Evolutionary conservation across 2,797 vertebrate species (phyloP).

Genomic region (Carcharodon carcharias): DNA sequence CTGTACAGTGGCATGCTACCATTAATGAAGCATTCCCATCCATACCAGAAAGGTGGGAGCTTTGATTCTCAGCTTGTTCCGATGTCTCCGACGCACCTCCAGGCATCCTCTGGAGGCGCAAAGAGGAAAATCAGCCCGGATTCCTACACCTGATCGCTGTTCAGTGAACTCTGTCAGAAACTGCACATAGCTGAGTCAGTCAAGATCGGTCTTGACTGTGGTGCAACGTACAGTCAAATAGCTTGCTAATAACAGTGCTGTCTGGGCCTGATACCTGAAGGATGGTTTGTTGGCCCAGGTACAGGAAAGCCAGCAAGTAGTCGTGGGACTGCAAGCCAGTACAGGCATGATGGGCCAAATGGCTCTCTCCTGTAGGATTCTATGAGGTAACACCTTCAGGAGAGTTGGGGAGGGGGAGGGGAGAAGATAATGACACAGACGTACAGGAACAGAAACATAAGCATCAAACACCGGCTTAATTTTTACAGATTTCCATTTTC

Average conservation of each 20-base stretch:
- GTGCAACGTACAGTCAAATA: background rate
- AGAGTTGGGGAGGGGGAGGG: background rate
- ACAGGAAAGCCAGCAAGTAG: background rate
- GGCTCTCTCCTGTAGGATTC: background rate
- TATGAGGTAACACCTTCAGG: background rate
- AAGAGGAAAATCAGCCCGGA: background rate
- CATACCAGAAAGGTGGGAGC: background rate
- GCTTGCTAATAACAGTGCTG: no score
- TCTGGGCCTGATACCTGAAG: background rate
- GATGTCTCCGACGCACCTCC: background rate
- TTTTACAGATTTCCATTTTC: background rate
- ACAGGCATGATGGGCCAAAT: background rate
- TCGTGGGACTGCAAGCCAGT: background rate
- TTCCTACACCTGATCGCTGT: background rate
- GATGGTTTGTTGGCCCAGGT: background rate
- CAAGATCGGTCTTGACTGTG: background rate
- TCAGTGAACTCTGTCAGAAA: background rate
- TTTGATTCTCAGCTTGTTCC: background rate
- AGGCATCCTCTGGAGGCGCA: background rate
- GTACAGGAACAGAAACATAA: background rate
- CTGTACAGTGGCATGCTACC: background rate
- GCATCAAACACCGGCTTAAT: background rate
- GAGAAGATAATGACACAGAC: background rate
- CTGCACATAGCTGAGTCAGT: no score
- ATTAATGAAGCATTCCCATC: background rate